Percentiles rank a stretch among this genome's conserved stretches.
These are phyloP conservation scores for Pseudopipra pipra DNA, from an alignment of 2,113 vertebrate genomes.

Conservation along the genomic window DNA sequence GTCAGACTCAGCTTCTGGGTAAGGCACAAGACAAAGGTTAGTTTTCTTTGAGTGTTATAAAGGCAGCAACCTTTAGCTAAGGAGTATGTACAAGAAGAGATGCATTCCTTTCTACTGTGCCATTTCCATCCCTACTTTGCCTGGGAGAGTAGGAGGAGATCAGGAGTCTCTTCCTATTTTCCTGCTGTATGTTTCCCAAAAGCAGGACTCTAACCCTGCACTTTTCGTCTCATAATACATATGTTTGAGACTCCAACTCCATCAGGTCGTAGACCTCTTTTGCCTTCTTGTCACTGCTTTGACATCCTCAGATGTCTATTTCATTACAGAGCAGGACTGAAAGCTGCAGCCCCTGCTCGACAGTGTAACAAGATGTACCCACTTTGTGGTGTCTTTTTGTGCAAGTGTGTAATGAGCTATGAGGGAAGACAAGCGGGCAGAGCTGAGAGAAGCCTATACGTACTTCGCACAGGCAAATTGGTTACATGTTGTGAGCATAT, in stretches of 20 bases:
- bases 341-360: not conserved
- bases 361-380: not conserved
- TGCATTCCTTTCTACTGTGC: not conserved
- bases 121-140: not conserved
- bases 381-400: not conserved
- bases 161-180: not conserved
- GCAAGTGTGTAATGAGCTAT: fast-evolving
- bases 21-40: not conserved
- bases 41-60: not conserved
- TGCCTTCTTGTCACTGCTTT: not conserved
- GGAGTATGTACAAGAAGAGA: not conserved
- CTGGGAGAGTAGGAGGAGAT: not conserved
- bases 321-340: not conserved
- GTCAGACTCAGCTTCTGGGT: not conserved
- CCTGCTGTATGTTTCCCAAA: not conserved
- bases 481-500: not conserved
- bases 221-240: not conserved
- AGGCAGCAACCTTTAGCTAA: not conserved
- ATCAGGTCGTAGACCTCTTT: not conserved
- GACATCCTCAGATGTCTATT: not conserved
- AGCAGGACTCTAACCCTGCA: not conserved
- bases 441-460: not conserved
- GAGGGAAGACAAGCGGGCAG: not conserved
- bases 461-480: not conserved
- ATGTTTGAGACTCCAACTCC: not conserved